A percentile compares a stretch with the other conserved stretches of the same genome.
These are phyloP conservation scores for Acyrthosiphon pisum DNA, from an alignment of 1,140 invertebrate genomes.

Conservation along the genomic window DNA sequence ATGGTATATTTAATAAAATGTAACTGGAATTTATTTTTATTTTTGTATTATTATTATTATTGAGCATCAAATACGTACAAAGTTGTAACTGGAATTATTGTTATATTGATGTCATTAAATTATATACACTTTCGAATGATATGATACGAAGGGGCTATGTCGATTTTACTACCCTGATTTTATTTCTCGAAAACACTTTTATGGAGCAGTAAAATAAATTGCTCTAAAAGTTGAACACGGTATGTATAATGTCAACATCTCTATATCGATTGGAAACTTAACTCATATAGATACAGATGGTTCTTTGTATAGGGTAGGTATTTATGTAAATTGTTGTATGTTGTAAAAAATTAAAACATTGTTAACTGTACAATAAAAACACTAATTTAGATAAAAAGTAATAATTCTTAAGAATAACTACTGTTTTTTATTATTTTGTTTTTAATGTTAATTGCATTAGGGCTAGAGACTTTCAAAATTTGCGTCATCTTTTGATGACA, in stretches of 20 bases:
- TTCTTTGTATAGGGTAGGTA: background rate
- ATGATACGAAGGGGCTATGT: background rate
- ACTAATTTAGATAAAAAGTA: too few relatives aligned
- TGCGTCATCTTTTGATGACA: too few relatives aligned
- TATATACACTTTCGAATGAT: background rate
- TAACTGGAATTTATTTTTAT: background rate
- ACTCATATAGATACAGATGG: too few relatives aligned
- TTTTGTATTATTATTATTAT: background rate
- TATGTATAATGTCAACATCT: background rate
- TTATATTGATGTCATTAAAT: background rate
- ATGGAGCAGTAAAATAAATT: background rate
- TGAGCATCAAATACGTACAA: background rate
- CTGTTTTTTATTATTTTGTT: too few relatives aligned
- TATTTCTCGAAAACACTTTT: constrained; percentile 1
- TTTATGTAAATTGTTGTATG: too few relatives aligned
- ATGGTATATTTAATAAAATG: background rate
- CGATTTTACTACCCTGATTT: background rate
- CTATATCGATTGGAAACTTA: background rate
- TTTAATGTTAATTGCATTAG: too few relatives aligned
- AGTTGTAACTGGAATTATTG: background rate
- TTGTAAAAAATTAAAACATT: background rate
- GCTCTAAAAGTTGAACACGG: background rate
- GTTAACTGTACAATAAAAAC: background rate
- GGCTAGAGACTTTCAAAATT: too few relatives aligned
- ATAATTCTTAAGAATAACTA: too few relatives aligned